A percentile compares a stretch with the other conserved stretches of the same genome.
These are phyloP conservation scores for Gallinago stenura DNA, from an alignment of 2,797 vertebrate genomes.

Conservation along the genomic window DNA sequence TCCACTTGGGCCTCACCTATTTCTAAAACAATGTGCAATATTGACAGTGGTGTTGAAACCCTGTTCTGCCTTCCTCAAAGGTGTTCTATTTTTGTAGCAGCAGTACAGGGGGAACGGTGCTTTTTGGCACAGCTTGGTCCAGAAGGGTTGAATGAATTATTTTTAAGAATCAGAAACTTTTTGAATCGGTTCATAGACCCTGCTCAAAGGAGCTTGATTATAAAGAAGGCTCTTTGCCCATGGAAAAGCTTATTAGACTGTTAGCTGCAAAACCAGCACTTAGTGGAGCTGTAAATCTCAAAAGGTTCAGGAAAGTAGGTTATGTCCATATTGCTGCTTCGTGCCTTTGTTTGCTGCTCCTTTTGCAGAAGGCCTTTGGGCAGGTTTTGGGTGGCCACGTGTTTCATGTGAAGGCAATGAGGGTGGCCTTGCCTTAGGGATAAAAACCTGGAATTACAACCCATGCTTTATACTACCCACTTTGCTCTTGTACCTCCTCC, in stretches of 20 bases:
- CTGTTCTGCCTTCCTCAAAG: neutral
- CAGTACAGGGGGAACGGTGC: neutral
- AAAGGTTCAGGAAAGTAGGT: neutral
- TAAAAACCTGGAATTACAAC: neutral
- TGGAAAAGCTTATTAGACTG: neutral
- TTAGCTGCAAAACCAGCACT: neutral
- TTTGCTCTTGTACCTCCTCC: neutral
- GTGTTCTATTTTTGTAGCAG: neutral
- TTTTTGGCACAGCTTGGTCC: neutral
- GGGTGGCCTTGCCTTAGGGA: neutral
- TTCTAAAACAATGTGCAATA: neutral
- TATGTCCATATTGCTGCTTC: neutral
- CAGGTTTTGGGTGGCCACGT: accelerated
- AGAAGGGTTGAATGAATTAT: neutral
- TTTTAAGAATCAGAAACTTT: neutral
- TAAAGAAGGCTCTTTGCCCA: neutral
- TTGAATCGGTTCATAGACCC: neutral
- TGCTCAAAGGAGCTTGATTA: neutral
- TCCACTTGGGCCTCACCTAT: neutral
- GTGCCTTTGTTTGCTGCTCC: neutral
- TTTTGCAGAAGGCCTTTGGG: neutral
- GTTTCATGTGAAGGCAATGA: neutral
- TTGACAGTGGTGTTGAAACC: neutral
- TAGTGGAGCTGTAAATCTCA: neutral
- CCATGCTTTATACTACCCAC: neutral